Evolutionary conservation across 2,888 invertebrate species (phyloP), one percentile per base, ranked within the genome.

Genomic region (Cheilosia grossa): DNA sequence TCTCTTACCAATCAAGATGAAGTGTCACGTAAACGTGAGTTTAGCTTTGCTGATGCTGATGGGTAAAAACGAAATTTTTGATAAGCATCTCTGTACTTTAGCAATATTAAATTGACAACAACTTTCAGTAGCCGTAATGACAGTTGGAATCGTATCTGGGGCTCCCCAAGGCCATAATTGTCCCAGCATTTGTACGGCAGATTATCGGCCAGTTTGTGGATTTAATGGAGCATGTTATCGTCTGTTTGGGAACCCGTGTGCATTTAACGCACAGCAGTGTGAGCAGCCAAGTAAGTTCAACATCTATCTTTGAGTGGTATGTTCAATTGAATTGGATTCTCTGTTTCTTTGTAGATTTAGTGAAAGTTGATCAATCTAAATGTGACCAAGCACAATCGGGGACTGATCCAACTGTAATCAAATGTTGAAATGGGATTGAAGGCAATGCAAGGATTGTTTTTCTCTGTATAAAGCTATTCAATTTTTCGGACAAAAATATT

Each of bases 171-270:
- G 10, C 10, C 10, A 33, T 9, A 17, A 49, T 10, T 49, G 49
- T 19, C 49, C 49, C 13, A 17, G 6, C 2, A 21, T 49, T 49
- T 49, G 49, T 49, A 49, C 49, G 1, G 19, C 19, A 2, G 49
- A 49, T 4, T 49, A 49, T 49, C 49, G 13, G 13, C 49, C 49
- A 49, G 49, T 49, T 17, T 49, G 49, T 49, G 49, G 49, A 10
- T 49, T 49, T 19, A 49, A 21, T 49, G 49, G 49, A 49, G 4
- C 19, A 2, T 49, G 49, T 49, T 49, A 49, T 19, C 21, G 49
- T 10, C 19, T 3, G 13, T 49, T 21, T 49, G 19, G 19, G 7
- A 49, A 49, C 13, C 21, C 0, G 13, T 49, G 49, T 19, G 3
- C 21, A 19, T 49, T 49, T 4, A 49, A 21, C 19, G 49, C 10